Base-by-base conservation (phyloP, 2,797 vertebrate species). In the Neomorphus geoffroyi region DNA sequence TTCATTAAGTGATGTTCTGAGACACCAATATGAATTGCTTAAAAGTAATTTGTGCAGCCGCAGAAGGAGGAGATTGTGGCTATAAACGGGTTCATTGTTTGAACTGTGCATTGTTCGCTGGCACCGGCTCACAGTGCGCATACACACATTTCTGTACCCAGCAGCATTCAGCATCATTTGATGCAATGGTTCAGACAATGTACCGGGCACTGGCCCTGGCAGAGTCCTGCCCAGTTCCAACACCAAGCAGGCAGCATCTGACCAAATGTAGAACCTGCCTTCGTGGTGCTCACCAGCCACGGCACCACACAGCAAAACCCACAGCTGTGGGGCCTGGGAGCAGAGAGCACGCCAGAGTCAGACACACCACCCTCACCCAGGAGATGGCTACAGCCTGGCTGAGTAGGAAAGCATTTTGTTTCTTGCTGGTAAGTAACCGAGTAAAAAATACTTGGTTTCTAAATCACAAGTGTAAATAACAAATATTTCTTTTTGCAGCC, bases 1-100 rank as follows among this genome's bases (percentile, higher is more conserved):
- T 71, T 95, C 87, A 88, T 92, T 92, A 87, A 93, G 45, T 45
- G 81, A 87, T 5, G 1, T 54, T 80, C 85, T 81, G 69, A 93
- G 87, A 58, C 28, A 3, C 71, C 69, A 64, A 91, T 86, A 94
- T 73, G 79, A 94, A 91, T 69, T 70, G 87, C 91, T 92, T 72
- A 35, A 58, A 87, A 90, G 86, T 69, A 78, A 91, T 91, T 81
- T 86, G 74, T 64, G 82, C 58, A 53, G 87, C 80, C 83, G 87
- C 65, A 53, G 62, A 85, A 91, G 91, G 10, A 88, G 37, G 69
- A 71, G 86, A 83, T 51, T 54, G 43, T 16, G 71, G 74, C 86
- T 66, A 26, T 35, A 78, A 92, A 82, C 7, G 62, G 88, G 41
- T 13, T 57, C 57, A 51, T 37, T 70, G 46, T 26, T 26, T 56